Base-by-base conservation (phyloP, 2,113 vertebrate species). In the Beaufortia kweichowensis region DNA sequence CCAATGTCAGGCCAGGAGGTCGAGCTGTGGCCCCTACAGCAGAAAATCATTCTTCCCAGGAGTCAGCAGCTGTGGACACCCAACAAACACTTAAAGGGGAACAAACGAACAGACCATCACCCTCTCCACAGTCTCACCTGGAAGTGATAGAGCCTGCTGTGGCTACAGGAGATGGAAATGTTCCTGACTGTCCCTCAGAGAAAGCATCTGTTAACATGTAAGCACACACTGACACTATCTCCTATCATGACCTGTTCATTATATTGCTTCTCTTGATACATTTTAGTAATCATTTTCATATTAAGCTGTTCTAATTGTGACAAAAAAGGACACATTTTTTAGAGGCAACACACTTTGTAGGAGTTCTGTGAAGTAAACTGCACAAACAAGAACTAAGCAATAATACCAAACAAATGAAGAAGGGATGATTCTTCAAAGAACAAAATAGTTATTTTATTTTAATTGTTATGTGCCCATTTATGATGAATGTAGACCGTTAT, bases 1-100 rank as follows among this genome's bases (percentile, higher is more conserved):
- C 81, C 3, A 83, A 80, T 66, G 53, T 80, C 74, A 77, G 63
- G 74, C 68, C 78, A 29, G 81, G 68, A 26, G 71, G 59, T 68
- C 81, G 81, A 71, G 23, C 31, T 73, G 41, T 71, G 53, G 53
- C 12, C 7, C 31, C 43, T 12, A 1, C 53, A 4, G 53, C 33
- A 17, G 76, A 80, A 56, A 23, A 83, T n/a, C 71, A 60, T 63
- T 10, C 29, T 11, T 46, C 76, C 15, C 67, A 73, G 15, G 68
- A 35, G 19, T 23, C 35, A 6, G 31, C 56, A 41, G 57, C 59
- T 65, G 60, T 17, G 12, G 61, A 73, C 55, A 64, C 43, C 48
- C 68, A 56, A 17, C 26, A 73, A 53, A 41, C 35, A n/a, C 26
- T 8, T 39, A 14, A 23, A 33, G 75, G 17, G 50, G 62, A 33